Evolutionary conservation across 2,797 vertebrate species (phyloP).

Genomic region (Menidia menidia): DNA sequence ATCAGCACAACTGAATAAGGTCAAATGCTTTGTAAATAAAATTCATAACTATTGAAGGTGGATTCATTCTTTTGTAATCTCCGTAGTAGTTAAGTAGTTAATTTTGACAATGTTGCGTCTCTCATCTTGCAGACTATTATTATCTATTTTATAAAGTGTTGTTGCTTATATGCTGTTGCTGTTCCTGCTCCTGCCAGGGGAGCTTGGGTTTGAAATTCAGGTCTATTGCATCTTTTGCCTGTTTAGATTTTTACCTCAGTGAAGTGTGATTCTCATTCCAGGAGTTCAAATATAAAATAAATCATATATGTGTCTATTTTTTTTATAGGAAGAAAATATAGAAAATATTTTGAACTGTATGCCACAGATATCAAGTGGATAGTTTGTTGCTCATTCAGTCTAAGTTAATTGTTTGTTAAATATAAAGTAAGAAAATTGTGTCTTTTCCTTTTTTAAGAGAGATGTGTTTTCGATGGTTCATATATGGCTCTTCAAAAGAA

Average conservation of each 20-base stretch:
- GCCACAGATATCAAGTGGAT: no score
- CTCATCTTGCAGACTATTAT: no score
- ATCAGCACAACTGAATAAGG: constrained; percentile 1
- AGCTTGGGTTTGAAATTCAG: neutral
- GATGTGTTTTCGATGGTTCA: constrained; percentile 7
- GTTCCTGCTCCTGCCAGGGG: neutral
- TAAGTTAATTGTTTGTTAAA: constrained; percentile 3
- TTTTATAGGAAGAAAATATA: no score
- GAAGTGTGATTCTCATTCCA: no score
- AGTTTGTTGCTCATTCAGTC: neutral
- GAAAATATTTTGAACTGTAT: no score
- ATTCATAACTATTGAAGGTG: constrained; percentile 5
- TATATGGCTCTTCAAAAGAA: constrained; percentile 29
- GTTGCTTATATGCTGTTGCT: neutral
- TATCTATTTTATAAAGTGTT: no score
- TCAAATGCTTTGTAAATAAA: neutral
- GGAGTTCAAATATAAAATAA: no score
- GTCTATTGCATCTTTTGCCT: no score
- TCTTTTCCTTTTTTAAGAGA: constrained; percentile 7
- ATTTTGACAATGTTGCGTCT: neutral
- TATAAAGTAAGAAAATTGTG: constrained; percentile 7
- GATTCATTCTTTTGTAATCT: neutral
- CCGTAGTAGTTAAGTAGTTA: constrained; percentile 4
- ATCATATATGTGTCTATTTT: no score
- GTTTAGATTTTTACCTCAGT: no score